Percentiles rank a stretch among this genome's conserved stretches.
Conservation (phyloP, 2,888 invertebrate genomes). For the Caenorhabditis sinica region DNA sequence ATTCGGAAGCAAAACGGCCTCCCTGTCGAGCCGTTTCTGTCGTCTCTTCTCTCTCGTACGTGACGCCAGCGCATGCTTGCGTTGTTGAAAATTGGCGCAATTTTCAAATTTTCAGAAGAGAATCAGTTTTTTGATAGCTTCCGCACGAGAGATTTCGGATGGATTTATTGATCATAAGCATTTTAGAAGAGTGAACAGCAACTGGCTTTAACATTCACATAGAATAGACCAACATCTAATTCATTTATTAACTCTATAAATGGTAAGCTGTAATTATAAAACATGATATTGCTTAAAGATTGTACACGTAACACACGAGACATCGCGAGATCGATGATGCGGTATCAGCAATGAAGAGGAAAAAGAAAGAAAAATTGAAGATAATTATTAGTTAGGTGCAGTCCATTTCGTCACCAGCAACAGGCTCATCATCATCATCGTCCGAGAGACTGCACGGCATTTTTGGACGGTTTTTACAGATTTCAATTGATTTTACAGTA, state of each 20-base stretch:
- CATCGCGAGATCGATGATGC: background rate
- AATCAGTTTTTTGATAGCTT: background rate
- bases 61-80: background rate
- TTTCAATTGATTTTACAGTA: constrained; percentile 1
- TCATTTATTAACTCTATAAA: no score
- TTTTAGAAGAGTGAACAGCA: background rate
- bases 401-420: constrained; percentile 19
- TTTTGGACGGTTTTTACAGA: background rate
- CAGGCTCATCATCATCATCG: constrained; percentile 6
- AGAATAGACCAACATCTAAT: no score
- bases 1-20: constrained; percentile 27
- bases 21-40: constrained; percentile 17
- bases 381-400: constrained; percentile 5
- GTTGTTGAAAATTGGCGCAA: background rate
- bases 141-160: no score
- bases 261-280: no score
- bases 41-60: constrained; percentile 10
- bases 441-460: constrained; percentile 42
- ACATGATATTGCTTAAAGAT: no score
- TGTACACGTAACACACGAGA: background rate
- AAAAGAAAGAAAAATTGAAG: background rate
- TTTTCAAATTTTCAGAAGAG: no score
- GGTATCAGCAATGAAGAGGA: background rate
- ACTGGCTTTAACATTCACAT: no score
- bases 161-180: no score